Evolutionary conservation across 2,797 vertebrate genomes (phyloP), one percentile per base, ranked within the genome.

Genomic region (Spinibarbus caldwelli): DNA sequence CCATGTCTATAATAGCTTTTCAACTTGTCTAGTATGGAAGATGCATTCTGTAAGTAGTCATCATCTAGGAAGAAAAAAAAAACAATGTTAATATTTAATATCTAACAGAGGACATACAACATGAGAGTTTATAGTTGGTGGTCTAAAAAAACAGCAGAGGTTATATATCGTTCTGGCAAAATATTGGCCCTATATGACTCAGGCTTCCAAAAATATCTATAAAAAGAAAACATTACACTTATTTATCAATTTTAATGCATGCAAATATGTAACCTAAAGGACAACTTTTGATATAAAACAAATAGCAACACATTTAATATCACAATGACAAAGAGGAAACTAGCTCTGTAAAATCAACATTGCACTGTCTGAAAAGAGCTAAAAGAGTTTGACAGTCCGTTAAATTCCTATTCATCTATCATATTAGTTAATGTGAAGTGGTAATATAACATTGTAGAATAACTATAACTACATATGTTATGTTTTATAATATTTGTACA

Each of bases 41-140:
- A 96, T 23, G 97, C 97, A 91, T 97, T 97, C 91, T 95, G 95
- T 94, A 99, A 95, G 94, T 98, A 97, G 89, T 96, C 95, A 90
- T 96, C 91, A 96, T 97, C 98, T 99, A 87, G 82, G 11, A 75
- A 71, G 31, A 19, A 41, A 15, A 15, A n/a, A 4, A 31, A 26
- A 15, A 2, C 31, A 0, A 31, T 49, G 62, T 67, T 47, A 23
- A 43, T 31, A 38, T n/a, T 19, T 47, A 7, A 62, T 15, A 66
- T n/a, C 5, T 52, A 21, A 75, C 14, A 45, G 6, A 66, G 23
- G 7, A 26, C 29, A 23, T 10, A 23, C 3, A 76, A 34, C 29
- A 85, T 26, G 6, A 14, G 2, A 76, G 11, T 70, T 59, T 66
- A 66, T 11, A 66, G 26, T 9, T 79, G 26, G 41, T 31, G 11